Percentiles rank a stretch among this genome's conserved stretches.
Evolutionary conservation across 2,113 vertebrate species (phyloP).

Genomic region (Apaloderma vittatum): DNA sequence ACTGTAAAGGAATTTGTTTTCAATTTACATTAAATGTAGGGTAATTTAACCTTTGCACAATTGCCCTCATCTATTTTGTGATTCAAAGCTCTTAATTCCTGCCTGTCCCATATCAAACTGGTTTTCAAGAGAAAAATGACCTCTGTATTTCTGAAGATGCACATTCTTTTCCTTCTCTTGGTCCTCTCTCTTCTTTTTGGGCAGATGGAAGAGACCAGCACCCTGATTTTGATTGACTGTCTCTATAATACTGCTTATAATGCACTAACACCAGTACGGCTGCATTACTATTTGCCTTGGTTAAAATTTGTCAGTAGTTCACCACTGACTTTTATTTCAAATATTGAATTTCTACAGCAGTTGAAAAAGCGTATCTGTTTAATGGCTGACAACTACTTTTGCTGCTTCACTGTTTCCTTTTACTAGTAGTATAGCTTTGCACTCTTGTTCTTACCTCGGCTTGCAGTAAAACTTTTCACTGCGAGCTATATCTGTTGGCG

Average conservation of each 20-base stretch:
- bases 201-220: neutral
- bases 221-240: neutral
- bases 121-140: neutral
- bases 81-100: neutral
- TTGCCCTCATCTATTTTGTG: neutral
- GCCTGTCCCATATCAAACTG: neutral
- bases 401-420: neutral
- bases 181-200: neutral
- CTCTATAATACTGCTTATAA: neutral
- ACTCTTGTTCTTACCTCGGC: neutral
- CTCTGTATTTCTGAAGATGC: neutral
- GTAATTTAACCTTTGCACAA: neutral
- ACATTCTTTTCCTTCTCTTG: neutral
- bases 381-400: neutral
- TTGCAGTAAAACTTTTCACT: neutral
- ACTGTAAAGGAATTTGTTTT: neutral
- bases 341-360: neutral
- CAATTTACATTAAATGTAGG: neutral
- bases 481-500: neutral
- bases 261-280: neutral
- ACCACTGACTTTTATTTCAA: neutral
- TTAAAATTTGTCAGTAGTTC: neutral
- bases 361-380: neutral
- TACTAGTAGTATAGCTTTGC: neutral
- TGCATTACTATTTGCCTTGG: neutral